These are phyloP conservation scores for Sebastes aleutianus DNA, from an alignment of 2,797 vertebrate species.

Conservation along the genomic window DNA sequence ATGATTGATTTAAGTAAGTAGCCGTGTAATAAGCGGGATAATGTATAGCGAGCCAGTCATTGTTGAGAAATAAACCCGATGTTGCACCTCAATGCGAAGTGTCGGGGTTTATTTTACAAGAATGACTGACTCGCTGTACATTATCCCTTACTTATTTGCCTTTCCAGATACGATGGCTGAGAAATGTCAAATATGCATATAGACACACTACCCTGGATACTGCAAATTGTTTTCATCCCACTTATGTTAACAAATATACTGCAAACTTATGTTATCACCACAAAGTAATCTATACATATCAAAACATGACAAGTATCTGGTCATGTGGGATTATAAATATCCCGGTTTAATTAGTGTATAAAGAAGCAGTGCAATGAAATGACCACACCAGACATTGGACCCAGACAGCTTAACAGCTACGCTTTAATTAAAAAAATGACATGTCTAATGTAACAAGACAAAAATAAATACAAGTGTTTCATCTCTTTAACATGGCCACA, in stretches of 20 bases:
- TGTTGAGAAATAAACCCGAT: too few species aligned
- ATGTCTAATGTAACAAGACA: constrained; percentile 81
- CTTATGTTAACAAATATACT: background rate
- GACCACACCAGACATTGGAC: constrained; percentile 53
- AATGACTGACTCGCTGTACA: too few species aligned
- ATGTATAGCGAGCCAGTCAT: too few species aligned
- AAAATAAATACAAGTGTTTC: constrained; percentile 94
- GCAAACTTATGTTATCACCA: too few species aligned
- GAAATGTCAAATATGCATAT: background rate
- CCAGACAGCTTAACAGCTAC: constrained; percentile 71
- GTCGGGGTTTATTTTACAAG: too few species aligned
- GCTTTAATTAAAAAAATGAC: constrained; percentile 82
- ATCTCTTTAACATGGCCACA: constrained; percentile 78
- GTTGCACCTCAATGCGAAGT: too few species aligned
- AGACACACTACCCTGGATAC: background rate
- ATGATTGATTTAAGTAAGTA: too few species aligned
- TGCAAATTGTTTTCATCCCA: background rate
- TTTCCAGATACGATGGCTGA: background rate
- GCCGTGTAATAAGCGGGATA: too few species aligned
- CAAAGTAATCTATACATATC: background rate
- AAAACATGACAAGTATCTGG: background rate
- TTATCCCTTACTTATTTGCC: background rate
- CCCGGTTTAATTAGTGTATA: background rate
- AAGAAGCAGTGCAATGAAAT: constrained; percentile 27
- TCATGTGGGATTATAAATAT: background rate